A percentile compares a stretch with the other conserved stretches of the same genome.
Conservation (phyloP, 1,140 invertebrate species). For the Cotesia chilonis region DNA sequence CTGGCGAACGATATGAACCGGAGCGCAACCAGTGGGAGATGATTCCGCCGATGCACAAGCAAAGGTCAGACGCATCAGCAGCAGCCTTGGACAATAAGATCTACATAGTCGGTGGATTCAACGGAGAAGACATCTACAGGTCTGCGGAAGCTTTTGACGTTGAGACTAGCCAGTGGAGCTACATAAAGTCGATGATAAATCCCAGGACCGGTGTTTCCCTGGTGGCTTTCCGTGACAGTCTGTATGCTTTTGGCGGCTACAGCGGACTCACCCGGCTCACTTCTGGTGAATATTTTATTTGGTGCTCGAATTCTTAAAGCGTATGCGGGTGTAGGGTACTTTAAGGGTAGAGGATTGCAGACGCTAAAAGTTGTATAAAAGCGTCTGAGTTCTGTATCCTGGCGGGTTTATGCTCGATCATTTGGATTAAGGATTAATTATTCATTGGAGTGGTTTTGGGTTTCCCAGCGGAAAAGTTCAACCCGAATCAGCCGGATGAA, state of each 20-base stretch:
- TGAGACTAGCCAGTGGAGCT: constrained; percentile 75
- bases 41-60: constrained; percentile 81
- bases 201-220: constrained; percentile 81
- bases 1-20: constrained; percentile 77
- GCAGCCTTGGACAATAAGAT: constrained; percentile 63
- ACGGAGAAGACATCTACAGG: constrained; percentile 73
- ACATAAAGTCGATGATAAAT: constrained; percentile 79
- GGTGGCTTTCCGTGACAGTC: constrained; percentile 72
- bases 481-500: constrained; percentile 67
- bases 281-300: constrained; percentile 43
- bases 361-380: neutral
- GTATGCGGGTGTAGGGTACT: too few relatives aligned
- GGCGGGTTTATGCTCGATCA: neutral
- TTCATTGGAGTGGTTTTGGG: constrained; percentile 22
- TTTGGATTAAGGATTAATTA: neutral
- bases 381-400: constrained; percentile 18
- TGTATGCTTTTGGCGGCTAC: constrained; percentile 80
- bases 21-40: constrained; percentile 82
- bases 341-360: neutral
- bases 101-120: constrained; percentile 80
- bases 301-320: neutral
- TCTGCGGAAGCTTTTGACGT: constrained; percentile 74
- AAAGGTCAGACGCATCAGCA: constrained; percentile 80
- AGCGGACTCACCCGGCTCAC: constrained; percentile 73
- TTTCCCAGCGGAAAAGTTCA: constrained; percentile 74